Evolutionary conservation across 2,797 vertebrate genomes (phyloP), one percentile per base, ranked within the genome.

Genomic region (Podarcis siculus): DNA sequence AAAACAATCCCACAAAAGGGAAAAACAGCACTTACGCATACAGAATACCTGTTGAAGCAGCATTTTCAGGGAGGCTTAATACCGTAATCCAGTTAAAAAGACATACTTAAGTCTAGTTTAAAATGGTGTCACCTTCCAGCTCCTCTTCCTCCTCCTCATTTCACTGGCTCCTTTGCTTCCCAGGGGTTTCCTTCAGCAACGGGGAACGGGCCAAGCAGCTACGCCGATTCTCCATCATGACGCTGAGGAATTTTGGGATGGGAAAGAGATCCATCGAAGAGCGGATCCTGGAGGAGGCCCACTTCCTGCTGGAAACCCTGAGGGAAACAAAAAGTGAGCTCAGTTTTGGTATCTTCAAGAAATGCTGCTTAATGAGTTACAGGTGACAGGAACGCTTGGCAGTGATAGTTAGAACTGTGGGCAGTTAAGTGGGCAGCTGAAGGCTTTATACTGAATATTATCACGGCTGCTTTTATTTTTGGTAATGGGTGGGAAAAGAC

Each of bases 261-360:
- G 94, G 94, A 10, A 94, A 92, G 86, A 87, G 87, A 0, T 73
- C 89, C 87, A 88, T 96, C 0, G 94, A 95, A 64, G 93, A 95
- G 45, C 92, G 91, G 83, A 95, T 95, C 90, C 89, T 88, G 87
- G 93, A 95, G 79, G 95, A 96, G 64, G 92, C 90, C 0, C 83
- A 90, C 27, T 95, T 93, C 73, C 93, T 95, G 85, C 10, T 94
- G 3, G 67, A 95, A 55, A 30, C 79, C 3, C 30, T 93, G 4
- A 15, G 84, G 4, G 12, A 0, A 49, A 95, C 89, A 0, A 17
- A 5, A 0, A 92, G 94, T 95, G 77, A 88, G 42, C 15, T 21
- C 13, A 13, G 4, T 13, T n/a, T 12, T 30, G 67, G 12, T 23
- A 8, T 25, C 79, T 39, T 37, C n/a, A 23, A 37, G 58, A 39